Percentiles rank a stretch among this genome's conserved stretches.
These are phyloP conservation scores for Lycaon pictus DNA, from an alignment of 2,113 vertebrate genomes.

Conservation along the genomic window DNA sequence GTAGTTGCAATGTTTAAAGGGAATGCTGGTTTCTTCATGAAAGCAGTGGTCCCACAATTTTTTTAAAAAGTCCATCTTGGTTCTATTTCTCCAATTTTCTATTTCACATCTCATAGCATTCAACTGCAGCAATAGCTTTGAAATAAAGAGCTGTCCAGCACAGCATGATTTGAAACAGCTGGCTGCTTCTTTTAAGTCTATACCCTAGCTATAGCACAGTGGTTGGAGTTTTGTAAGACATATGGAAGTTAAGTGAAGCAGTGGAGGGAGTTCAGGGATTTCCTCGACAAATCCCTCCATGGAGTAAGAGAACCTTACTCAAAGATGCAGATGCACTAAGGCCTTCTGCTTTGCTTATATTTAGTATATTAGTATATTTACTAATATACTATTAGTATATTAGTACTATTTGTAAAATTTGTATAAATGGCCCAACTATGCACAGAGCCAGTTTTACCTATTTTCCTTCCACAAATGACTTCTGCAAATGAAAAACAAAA, in stretches of 20 bases:
- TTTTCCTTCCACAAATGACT: conserved; percentile 25
- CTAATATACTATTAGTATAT: neutral
- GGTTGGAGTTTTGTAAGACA: conserved; percentile 66
- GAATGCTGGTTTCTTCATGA: neutral
- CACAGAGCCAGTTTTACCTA: neutral
- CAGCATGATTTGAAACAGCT: conserved; percentile 69
- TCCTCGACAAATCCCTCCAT: neutral
- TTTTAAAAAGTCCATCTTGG: conserved; percentile 26
- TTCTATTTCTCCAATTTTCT: conserved; percentile 55
- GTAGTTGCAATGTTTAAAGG: conserved; percentile 11
- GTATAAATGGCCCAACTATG: neutral
- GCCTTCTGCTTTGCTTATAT: neutral
- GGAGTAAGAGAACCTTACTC: neutral
- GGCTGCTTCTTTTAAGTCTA: conserved; percentile 61
- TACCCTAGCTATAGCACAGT: neutral
- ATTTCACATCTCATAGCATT: conserved; percentile 57
- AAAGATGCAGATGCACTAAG: neutral
- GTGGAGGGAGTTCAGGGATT: neutral
- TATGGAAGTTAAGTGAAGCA: conserved; percentile 64
- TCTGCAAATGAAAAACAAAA: neutral
- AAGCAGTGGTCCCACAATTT: neutral
- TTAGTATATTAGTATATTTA: conserved; percentile 49
- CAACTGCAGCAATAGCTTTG: conserved; percentile 69
- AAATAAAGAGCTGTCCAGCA: conserved; percentile 72
- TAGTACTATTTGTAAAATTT: conserved; percentile 35